Percentiles rank a stretch among this genome's conserved stretches.
Evolutionary conservation across 2,113 vertebrate genomes (phyloP).

Genomic region (Nycticebus coucang): DNA sequence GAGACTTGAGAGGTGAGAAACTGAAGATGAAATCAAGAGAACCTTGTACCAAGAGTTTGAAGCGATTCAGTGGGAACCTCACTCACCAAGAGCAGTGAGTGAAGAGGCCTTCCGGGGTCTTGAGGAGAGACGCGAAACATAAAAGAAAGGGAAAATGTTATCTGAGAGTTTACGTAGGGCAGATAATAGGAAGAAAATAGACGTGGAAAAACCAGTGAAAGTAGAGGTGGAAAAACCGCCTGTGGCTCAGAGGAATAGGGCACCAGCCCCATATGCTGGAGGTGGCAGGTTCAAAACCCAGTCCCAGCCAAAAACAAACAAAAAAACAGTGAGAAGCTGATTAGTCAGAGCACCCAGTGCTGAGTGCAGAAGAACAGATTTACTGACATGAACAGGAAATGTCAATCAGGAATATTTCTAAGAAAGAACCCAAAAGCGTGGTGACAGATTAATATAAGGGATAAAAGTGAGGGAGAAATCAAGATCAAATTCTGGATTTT

Average conservation of each 20-base stretch:
- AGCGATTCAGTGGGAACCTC: background rate
- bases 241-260: no score
- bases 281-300: no score
- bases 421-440: background rate
- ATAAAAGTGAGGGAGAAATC: background rate
- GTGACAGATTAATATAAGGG: background rate
- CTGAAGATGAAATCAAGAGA: background rate
- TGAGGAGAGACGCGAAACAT: background rate
- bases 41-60: background rate
- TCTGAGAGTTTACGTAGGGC: background rate
- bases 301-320: no score
- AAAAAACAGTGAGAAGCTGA: background rate
- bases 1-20: background rate
- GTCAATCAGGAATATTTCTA: background rate
- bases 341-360: background rate
- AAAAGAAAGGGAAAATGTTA: background rate
- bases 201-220: background rate
- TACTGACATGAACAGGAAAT: background rate
- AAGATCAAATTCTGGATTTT: background rate
- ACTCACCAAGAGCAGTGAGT: background rate
- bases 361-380: background rate
- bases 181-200: background rate
- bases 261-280: no score
- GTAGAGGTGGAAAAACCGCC: no score
- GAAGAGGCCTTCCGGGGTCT: background rate